phyloP scores from a whole-genome alignment of 2,888 invertebrate species.

The Aporophyla nigra region DNA sequence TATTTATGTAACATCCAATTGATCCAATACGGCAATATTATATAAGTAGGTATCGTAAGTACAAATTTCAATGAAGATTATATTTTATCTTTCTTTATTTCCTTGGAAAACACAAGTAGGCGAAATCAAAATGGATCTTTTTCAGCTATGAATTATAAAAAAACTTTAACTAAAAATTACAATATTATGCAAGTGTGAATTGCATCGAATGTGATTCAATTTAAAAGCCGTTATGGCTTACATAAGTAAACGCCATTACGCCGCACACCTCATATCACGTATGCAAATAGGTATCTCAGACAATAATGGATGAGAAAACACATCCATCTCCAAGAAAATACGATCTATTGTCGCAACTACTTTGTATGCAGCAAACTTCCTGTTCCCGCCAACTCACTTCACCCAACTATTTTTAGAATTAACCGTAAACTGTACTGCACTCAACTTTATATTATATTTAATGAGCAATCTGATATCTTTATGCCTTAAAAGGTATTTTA shows the following conservation, averaged over 20 bases:
- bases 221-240: conserved; percentile 25
- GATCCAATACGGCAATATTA: not conserved
- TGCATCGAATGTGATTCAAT: conserved; percentile 19
- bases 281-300: conserved; percentile 79
- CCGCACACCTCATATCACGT: conserved; percentile 62
- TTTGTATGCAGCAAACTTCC: conserved; percentile 64
- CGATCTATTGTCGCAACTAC: conserved; percentile 72
- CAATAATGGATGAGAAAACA: conserved; percentile 77
- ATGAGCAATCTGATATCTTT: conserved; percentile 38
- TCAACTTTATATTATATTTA: conserved; percentile 42
- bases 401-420: conserved; percentile 42
- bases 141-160: not conserved
- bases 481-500: conserved; percentile 37
- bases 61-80: not conserved
- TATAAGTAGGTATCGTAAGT: too few relatives aligned
- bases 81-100: not conserved
- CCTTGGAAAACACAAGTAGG: not conserved
- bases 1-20: conserved; percentile 12
- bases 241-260: conserved; percentile 31
- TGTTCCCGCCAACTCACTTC: conserved; percentile 40
- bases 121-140: not conserved
- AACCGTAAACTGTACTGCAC: conserved; percentile 48
- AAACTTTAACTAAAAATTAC: not conserved
- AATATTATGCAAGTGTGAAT: not conserved
- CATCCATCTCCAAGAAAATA: conserved; percentile 68